A percentile compares a stretch with the other conserved stretches of the same genome.
phyloP scores from a whole-genome alignment of 2,888 invertebrate species.

The Ommatoiulus sabulosus region DNA sequence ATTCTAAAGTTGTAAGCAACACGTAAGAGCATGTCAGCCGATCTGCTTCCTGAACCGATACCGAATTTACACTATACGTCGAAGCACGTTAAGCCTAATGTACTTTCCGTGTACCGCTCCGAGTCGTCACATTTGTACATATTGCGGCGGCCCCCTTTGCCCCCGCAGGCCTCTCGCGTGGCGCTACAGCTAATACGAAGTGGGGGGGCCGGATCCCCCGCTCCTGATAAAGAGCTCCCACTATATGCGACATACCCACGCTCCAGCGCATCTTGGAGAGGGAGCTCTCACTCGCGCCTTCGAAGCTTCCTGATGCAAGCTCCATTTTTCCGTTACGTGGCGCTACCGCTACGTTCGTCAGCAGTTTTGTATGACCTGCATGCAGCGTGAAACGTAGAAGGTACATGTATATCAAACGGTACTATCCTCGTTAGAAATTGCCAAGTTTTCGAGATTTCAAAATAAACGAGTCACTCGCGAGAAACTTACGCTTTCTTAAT shows the following conservation, averaged over 20 bases:
- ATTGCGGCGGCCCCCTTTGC: conserved; percentile 53
- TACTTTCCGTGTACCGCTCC: conserved; percentile 59
- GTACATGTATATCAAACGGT: too few relatives aligned
- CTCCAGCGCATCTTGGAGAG: background rate
- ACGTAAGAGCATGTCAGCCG: conserved; percentile 58
- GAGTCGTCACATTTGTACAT: conserved; percentile 59
- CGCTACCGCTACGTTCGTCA: too few relatives aligned
- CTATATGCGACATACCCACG: background rate
- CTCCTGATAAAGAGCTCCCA: background rate
- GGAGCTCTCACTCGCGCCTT: too few relatives aligned
- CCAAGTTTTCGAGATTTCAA: too few relatives aligned
- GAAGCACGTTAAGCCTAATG: conserved; percentile 57
- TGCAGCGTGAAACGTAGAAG: too few relatives aligned
- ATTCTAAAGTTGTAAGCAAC: conserved; percentile 57
- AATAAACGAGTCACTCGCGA: too few relatives aligned
- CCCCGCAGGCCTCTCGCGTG: background rate
- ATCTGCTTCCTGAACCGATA: conserved; percentile 58
- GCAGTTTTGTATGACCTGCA: too few relatives aligned
- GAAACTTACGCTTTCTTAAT: too few relatives aligned
- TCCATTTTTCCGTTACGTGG: too few relatives aligned
- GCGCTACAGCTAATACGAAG: background rate
- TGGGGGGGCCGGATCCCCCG: background rate
- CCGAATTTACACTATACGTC: conserved; percentile 53
- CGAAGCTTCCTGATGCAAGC: background rate
- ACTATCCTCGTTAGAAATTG: too few relatives aligned